Evolutionary conservation across 2,113 vertebrate genomes (phyloP).

Genomic region (Rhinolophus ferrumequinum): DNA sequence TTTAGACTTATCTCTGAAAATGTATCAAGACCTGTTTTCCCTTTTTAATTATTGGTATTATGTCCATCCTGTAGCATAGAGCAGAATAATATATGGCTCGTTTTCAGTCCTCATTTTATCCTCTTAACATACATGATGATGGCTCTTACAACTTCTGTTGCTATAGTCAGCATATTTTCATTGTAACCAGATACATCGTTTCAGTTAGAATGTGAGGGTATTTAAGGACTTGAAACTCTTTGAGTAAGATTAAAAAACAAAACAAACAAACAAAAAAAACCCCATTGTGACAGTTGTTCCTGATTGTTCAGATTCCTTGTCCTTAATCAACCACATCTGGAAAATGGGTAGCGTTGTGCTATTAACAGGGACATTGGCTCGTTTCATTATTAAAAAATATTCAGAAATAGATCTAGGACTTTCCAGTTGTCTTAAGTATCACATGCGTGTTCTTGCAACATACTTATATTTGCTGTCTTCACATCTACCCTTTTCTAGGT

Average conservation of each 20-base stretch:
- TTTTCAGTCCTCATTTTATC: conserved; percentile 6
- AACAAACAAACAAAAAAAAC: background rate
- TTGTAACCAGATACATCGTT: background rate
- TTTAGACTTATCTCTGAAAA: conserved; percentile 13
- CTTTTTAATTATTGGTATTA: background rate
- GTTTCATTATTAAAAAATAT: background rate
- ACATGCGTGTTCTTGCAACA: background rate
- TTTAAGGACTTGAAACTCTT: background rate
- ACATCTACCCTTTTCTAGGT: conserved; percentile 86
- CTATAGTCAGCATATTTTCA: background rate
- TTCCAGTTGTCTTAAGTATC: background rate
- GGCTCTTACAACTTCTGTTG: background rate
- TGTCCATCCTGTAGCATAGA: background rate
- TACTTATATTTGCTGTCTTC: background rate
- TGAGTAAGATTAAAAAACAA: background rate
- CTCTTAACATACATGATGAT: background rate
- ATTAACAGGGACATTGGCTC: background rate
- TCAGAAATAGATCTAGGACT: background rate
- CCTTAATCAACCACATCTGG: background rate
- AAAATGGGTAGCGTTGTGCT: background rate
- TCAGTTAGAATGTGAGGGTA: background rate
- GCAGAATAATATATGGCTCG: background rate
- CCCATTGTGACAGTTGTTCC: background rate
- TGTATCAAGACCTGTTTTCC: background rate
- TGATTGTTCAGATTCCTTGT: background rate